A percentile compares a stretch with the other conserved stretches of the same genome.
Evolutionary conservation across 2,113 vertebrate genomes (phyloP).

Genomic region (Python bivittatus): DNA sequence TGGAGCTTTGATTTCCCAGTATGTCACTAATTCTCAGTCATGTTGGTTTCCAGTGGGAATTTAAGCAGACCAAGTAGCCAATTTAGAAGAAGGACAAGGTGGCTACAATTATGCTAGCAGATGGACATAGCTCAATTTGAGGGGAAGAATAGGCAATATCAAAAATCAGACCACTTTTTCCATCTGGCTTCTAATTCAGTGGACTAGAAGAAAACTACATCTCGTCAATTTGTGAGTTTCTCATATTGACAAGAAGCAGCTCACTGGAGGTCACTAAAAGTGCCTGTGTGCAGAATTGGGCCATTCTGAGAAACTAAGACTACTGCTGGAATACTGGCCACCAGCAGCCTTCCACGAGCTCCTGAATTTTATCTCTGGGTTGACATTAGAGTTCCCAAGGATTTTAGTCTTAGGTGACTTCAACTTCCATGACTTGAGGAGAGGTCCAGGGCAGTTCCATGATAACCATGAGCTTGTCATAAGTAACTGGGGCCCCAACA

Average conservation of each 20-base stretch:
- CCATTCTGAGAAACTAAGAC: background rate
- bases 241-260: background rate
- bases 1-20: slow-evolving; percentile 17
- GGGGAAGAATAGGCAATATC: background rate
- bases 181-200: accelerated
- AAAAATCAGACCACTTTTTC: background rate
- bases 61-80: slow-evolving; percentile 12
- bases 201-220: background rate
- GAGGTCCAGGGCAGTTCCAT: background rate
- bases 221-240: background rate
- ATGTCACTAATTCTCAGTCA: background rate
- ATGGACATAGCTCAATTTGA: background rate
- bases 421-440: background rate
- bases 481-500: background rate
- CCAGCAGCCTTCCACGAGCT: background rate
- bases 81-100: background rate
- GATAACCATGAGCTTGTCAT: background rate
- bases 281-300: background rate
- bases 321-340: background rate
- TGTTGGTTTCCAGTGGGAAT: background rate
- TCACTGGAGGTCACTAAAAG: background rate
- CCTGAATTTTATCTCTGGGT: background rate
- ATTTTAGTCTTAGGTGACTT: background rate
- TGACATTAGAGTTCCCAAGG: background rate
- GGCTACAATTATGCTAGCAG: background rate